Percentiles rank a stretch among this genome's conserved stretches.
Conservation (phyloP, 2,888 invertebrate species). For the Cryptophagus acutangulus region DNA sequence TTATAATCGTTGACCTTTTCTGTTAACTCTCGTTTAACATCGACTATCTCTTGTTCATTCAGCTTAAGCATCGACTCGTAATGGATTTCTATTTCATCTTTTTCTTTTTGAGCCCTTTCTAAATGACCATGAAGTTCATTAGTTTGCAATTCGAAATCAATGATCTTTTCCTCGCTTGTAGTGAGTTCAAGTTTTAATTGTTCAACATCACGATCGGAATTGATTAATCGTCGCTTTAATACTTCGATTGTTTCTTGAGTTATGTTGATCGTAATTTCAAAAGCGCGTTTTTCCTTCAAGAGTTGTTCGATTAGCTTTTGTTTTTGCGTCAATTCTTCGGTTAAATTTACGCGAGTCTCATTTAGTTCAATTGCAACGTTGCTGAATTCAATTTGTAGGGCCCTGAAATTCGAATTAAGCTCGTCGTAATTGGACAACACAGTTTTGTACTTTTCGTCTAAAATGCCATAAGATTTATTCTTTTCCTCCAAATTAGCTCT, state of each 20-base stretch:
- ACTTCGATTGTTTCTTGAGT: slow-evolving; percentile 58
- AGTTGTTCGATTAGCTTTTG: slow-evolving; percentile 49
- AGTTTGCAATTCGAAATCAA: slow-evolving; percentile 39
- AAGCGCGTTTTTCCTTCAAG: slow-evolving; percentile 53
- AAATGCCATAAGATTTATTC: slow-evolving; percentile 20
- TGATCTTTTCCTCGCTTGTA: slow-evolving; percentile 36
- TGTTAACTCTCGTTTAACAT: slow-evolving; percentile 33
- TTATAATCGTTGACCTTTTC: slow-evolving; percentile 32
- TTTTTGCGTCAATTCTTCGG: slow-evolving; percentile 26
- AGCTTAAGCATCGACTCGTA: slow-evolving; percentile 36
- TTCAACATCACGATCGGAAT: slow-evolving; percentile 58
- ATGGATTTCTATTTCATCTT: slow-evolving; percentile 41
- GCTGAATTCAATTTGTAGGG: slow-evolving; percentile 20
- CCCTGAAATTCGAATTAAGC: slow-evolving; percentile 16
- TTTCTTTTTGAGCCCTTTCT: slow-evolving; percentile 28
- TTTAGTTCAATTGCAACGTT: slow-evolving; percentile 24
- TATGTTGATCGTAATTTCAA: slow-evolving; percentile 56
- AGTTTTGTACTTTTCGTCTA: slow-evolving; percentile 24
- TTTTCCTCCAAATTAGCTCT: slow-evolving; percentile 37
- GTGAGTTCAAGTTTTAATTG: slow-evolving; percentile 49
- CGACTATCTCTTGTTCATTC: slow-evolving; percentile 33
- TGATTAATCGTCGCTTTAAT: slow-evolving; percentile 53
- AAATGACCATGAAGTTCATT: slow-evolving; percentile 35
- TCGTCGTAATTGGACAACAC: slow-evolving; percentile 16
- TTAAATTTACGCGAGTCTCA: slow-evolving; percentile 18